Conservation (phyloP, 2,797 vertebrate species). For the Sternotherus odoratus region DNA sequence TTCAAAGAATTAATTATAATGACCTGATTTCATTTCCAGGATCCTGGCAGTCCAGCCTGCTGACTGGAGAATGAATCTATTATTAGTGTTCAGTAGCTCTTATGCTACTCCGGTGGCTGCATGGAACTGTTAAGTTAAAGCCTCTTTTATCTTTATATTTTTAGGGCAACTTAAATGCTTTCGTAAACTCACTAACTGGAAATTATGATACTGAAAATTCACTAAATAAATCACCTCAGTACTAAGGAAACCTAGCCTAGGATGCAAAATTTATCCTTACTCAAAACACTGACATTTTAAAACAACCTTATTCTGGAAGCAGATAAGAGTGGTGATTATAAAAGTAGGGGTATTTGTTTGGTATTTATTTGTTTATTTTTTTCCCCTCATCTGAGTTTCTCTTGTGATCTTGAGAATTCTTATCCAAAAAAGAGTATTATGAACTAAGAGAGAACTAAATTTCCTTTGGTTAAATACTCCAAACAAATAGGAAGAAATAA, state of each 20-base stretch:
- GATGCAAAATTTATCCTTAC: conserved; percentile 43
- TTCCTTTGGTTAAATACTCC: conserved; percentile 4
- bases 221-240: conserved; percentile 58
- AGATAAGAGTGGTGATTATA: not conserved
- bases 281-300: conserved; percentile 33
- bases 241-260: conserved; percentile 13
- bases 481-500: conserved; percentile 43
- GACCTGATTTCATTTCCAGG: conserved; percentile 39
- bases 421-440: not conserved
- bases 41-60: conserved; percentile 42
- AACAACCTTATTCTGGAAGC: conserved; percentile 16
- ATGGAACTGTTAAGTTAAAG: conserved; percentile 58
- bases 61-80: conserved; percentile 49
- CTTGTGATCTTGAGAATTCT: not conserved
- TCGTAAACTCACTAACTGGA: conserved; percentile 56
- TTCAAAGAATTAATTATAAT: conserved; percentile 55
- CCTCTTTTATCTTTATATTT: conserved; percentile 51
- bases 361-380: not conserved
- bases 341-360: not conserved
- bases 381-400: conserved; percentile 12
- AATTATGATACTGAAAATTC: conserved; percentile 27
- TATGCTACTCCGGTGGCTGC: conserved; percentile 48
- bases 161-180: conserved; percentile 55
- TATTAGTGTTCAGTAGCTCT: conserved; percentile 63
- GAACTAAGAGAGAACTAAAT: not conserved